phyloP scores from a whole-genome alignment of 1,140 invertebrate species.

The Trichonephila inaurata region DNA sequence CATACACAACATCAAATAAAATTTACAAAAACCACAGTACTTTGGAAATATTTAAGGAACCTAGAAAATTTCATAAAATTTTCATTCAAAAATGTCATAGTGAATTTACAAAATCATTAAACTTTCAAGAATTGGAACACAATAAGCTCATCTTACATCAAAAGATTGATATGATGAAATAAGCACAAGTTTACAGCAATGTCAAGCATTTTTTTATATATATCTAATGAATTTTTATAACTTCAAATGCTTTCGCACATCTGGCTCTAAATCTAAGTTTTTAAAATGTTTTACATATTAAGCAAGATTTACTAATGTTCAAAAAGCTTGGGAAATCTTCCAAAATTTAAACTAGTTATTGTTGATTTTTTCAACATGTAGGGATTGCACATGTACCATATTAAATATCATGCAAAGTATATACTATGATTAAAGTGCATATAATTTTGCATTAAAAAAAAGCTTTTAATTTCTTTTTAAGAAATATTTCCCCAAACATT shows the following conservation, averaged over 20 bases:
- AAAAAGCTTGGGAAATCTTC: neutral
- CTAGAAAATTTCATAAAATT: slow-evolving; percentile 33
- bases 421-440: no score
- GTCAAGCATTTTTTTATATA: neutral
- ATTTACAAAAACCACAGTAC: slow-evolving; percentile 7
- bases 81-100: slow-evolving; percentile 26
- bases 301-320: neutral
- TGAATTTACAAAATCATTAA: slow-evolving; percentile 49
- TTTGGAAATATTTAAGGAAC: slow-evolving; percentile 8
- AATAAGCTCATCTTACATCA: slow-evolving; percentile 58
- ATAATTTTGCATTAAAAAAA: no score
- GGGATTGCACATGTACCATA: no score
- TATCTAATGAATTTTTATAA: slow-evolving; percentile 5
- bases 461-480: no score
- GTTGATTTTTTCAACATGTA: no score
- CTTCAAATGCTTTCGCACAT: neutral
- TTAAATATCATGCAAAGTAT: no score
- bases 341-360: no score
- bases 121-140: slow-evolving; percentile 40
- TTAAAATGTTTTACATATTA: neutral
- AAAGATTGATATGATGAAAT: slow-evolving; percentile 54
- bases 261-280: neutral
- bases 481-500: no score
- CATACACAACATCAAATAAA: slow-evolving; percentile 4
- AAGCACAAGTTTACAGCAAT: slow-evolving; percentile 43